Evolutionary conservation across 1,140 invertebrate genomes (phyloP).

Genomic region (Aricia agestis): DNA sequence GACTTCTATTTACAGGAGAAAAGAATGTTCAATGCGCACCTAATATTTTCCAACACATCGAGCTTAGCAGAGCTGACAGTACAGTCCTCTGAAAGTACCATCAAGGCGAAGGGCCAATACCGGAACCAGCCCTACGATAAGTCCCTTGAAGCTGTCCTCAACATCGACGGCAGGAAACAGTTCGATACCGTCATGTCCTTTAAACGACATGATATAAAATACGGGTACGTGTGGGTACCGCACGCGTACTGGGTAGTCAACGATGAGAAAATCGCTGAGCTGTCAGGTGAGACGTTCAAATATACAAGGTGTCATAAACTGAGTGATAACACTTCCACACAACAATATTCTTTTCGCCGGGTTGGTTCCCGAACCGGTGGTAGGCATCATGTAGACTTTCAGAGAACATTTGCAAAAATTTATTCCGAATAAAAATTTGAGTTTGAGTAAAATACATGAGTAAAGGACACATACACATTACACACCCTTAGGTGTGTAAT

Average conservation of each 20-base stretch:
- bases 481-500: no score
- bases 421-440: no score
- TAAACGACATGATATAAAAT: constrained; percentile 73
- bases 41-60: constrained; percentile 55
- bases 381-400: no score
- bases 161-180: constrained; percentile 83
- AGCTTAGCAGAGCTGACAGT: constrained; percentile 75
- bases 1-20: constrained; percentile 50
- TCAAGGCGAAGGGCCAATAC: constrained; percentile 80
- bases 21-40: constrained; percentile 61
- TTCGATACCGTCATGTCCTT: constrained; percentile 78
- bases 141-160: constrained; percentile 79
- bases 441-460: no score
- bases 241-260: constrained; percentile 81
- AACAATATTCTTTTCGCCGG: no score
- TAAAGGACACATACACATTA: no score
- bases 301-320: no score
- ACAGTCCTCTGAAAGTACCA: constrained; percentile 78
- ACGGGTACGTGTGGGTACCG: constrained; percentile 81
- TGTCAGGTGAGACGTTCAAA: constrained; percentile 75
- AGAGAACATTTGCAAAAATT: no score
- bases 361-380: no score
- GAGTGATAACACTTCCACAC: no score
- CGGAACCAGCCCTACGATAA: constrained; percentile 80
- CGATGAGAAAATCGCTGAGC: constrained; percentile 79